A percentile compares a stretch with the other conserved stretches of the same genome.
phyloP scores from a whole-genome alignment of 1,140 invertebrate genomes.

The Pseudomyrmex pallidus region DNA sequence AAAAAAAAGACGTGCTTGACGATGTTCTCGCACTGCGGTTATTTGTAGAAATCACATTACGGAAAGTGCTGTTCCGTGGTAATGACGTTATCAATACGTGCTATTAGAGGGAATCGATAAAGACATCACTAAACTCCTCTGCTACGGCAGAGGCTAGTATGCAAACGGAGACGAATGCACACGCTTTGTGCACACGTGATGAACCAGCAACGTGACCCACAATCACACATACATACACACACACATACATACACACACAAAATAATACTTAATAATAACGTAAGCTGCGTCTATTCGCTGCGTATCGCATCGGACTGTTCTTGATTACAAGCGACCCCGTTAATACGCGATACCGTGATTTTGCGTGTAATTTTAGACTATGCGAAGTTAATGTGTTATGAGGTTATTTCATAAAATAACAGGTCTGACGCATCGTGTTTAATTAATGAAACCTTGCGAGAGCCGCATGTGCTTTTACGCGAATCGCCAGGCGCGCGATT shows the following conservation, averaged over 20 bases:
- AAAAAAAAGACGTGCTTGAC: neutral
- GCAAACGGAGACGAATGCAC: neutral
- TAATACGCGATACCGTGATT: slow-evolving; percentile 39
- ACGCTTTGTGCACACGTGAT: too few species aligned
- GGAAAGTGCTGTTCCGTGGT: neutral
- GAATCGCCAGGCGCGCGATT: neutral
- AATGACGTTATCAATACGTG: neutral
- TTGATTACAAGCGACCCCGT: neutral
- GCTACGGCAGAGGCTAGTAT: neutral
- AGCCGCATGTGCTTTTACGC: neutral
- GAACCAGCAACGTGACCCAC: too few species aligned
- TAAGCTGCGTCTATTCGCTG: neutral
- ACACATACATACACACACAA: neutral
- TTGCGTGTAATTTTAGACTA: slow-evolving; percentile 36
- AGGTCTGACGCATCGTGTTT: neutral
- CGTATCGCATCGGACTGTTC: neutral
- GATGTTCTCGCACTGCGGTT: neutral
- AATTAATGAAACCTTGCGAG: neutral
- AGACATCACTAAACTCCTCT: slow-evolving; percentile 6
- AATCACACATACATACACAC: too few species aligned
- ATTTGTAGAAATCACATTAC: neutral
- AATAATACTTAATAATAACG: slow-evolving; percentile 12
- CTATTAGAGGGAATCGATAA: neutral
- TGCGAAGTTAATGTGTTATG: neutral
- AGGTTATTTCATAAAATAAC: slow-evolving; percentile 2